These are phyloP conservation scores for Ceratina japonica DNA, from an alignment of 1,140 invertebrate species.

Conservation along the genomic window DNA sequence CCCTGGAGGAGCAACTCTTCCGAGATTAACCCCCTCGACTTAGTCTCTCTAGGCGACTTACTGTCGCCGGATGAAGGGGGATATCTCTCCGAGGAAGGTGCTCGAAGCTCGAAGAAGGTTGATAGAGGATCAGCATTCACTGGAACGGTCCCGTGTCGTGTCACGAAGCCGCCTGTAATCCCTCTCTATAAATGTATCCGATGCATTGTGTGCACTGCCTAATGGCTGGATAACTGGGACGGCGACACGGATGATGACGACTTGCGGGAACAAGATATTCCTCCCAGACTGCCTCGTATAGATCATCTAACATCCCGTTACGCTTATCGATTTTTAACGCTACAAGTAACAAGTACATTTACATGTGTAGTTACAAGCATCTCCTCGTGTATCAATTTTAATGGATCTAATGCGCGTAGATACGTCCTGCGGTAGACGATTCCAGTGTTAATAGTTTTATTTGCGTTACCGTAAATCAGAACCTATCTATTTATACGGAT, in stretches of 20 bases:
- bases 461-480: too few relatives aligned
- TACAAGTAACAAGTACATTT: not conserved
- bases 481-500: not conserved
- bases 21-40: constrained; percentile 49
- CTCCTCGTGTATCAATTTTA: too few relatives aligned
- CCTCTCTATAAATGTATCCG: constrained; percentile 19
- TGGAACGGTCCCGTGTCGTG: constrained; percentile 6
- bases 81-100: constrained; percentile 29
- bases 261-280: not conserved
- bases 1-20: not conserved
- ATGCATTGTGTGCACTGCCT: constrained; percentile 35
- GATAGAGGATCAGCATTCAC: constrained; percentile 51
- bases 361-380: too few relatives aligned
- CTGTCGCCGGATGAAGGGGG: constrained; percentile 26
- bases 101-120: constrained; percentile 41
- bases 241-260: not conserved
- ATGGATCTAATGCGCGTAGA: too few relatives aligned
- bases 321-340: not conserved
- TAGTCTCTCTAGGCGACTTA: constrained; percentile 31
- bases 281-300: too few relatives aligned
- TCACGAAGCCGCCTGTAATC: not conserved
- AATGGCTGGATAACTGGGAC: constrained; percentile 20
- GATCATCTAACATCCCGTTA: not conserved
- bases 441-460: too few relatives aligned
- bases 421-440: too few relatives aligned